Percentiles rank a stretch among this genome's conserved stretches.
Conservation (phyloP, 1,140 invertebrate genomes). For the Drosophila insularis region DNA sequence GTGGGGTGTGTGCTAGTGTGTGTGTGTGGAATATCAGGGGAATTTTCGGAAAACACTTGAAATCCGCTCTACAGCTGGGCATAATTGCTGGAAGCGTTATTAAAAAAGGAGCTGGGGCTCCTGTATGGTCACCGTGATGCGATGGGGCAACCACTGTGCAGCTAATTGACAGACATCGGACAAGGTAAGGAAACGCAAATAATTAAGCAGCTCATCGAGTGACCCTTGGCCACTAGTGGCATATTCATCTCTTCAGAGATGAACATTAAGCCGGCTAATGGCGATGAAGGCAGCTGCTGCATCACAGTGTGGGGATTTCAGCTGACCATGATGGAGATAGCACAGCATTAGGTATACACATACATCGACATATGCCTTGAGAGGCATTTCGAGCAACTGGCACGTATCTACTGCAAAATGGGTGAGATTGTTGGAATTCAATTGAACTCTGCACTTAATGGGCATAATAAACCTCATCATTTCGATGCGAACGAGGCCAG, state of each 20-base stretch:
- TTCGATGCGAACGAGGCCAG: not conserved
- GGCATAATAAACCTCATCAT: not conserved
- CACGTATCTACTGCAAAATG: not conserved
- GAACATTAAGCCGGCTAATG: constrained; percentile 1
- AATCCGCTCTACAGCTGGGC: too few relatives aligned
- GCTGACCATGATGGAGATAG: too few relatives aligned
- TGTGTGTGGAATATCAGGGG: too few relatives aligned
- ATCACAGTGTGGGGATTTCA: not conserved
- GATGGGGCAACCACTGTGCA: not conserved
- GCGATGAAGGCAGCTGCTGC: not conserved
- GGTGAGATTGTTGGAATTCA: not conserved
- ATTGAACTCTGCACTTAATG: constrained; percentile 3
- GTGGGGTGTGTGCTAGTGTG: too few relatives aligned
- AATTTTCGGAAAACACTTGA: too few relatives aligned
- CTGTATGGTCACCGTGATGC: not conserved
- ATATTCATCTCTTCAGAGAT: not conserved
- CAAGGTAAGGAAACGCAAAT: not conserved
- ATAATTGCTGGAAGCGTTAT: too few relatives aligned
- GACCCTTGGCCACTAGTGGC: not conserved
- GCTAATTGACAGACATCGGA: not conserved
- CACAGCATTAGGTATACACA: too few relatives aligned
- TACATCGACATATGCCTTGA: too few relatives aligned
- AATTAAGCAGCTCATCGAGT: constrained; percentile 3
- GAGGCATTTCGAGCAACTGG: not conserved
- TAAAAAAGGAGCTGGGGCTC: too few relatives aligned